Conservation (phyloP, 2,797 vertebrate species). For the Dromococcyx pavoninus region DNA sequence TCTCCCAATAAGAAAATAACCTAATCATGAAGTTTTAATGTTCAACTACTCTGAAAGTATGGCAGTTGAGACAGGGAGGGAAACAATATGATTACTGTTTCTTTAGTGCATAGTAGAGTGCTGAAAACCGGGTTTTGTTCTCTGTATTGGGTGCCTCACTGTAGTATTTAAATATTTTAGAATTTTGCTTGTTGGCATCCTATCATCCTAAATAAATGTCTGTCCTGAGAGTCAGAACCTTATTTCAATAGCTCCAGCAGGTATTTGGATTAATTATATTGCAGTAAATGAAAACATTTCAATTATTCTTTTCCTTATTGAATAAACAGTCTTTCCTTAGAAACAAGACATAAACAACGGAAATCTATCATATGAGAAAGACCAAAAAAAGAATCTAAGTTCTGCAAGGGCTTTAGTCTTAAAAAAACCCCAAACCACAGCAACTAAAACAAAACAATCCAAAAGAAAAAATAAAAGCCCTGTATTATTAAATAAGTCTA, state of each 20-base stretch:
- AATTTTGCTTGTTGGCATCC: neutral
- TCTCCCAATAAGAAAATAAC: neutral
- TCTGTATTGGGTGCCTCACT: neutral
- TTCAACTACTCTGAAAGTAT: neutral
- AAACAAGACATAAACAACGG: neutral
- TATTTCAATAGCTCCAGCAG: neutral
- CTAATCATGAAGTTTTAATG: neutral
- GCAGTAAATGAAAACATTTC: neutral
- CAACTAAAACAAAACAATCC: too few species aligned
- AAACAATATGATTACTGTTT: neutral
- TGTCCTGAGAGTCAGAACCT: neutral
- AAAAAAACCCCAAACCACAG: too few species aligned
- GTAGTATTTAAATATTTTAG: neutral
- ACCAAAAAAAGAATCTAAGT: neutral
- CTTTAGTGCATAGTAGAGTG: neutral
- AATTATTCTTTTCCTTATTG: neutral
- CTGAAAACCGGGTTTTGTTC: neutral
- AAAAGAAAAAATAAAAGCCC: neutral
- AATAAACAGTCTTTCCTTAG: neutral
- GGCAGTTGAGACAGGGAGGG: neutral
- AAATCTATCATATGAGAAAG: neutral
- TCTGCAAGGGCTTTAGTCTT: neutral
- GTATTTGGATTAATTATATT: neutral
- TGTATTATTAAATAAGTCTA: neutral
- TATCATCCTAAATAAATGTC: neutral